A percentile compares a stretch with the other conserved stretches of the same genome.
Evolutionary conservation across 2,797 vertebrate genomes (phyloP).

Genomic region (Esox masquinongy): DNA sequence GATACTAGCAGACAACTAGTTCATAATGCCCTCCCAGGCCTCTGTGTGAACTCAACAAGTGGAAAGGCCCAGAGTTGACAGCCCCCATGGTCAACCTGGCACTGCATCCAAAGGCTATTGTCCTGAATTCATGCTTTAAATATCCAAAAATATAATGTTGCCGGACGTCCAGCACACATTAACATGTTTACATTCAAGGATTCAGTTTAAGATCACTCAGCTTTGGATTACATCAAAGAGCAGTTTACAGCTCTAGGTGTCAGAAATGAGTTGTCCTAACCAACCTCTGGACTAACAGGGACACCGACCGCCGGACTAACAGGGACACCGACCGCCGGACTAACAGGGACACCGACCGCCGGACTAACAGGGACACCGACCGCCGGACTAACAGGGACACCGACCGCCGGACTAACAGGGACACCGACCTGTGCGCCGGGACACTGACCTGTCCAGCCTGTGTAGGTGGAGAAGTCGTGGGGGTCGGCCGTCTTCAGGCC

Average conservation of each 20-base stretch:
- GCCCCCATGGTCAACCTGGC: background rate
- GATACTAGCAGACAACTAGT: too few relatives aligned
- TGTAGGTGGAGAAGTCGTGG: slow-evolving; percentile 93
- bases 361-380: too few relatives aligned
- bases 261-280: background rate
- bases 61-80: background rate
- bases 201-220: background rate
- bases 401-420: background rate
- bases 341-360: too few relatives aligned
- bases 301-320: too few relatives aligned
- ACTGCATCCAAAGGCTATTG: background rate
- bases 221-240: background rate
- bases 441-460: slow-evolving; percentile 91
- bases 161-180: background rate
- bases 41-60: too few relatives aligned
- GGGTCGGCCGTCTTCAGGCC: slow-evolving; percentile 94
- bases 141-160: background rate
- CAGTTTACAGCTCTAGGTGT: background rate
- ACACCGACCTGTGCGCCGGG: background rate
- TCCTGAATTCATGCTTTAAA: background rate
- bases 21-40: too few relatives aligned
- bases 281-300: too few relatives aligned
- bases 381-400: too few relatives aligned
- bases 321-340: too few relatives aligned
- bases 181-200: background rate